Evolutionary conservation across 2,113 vertebrate species (phyloP), one percentile per base, ranked within the genome.

Genomic region (Platanista minor): DNA sequence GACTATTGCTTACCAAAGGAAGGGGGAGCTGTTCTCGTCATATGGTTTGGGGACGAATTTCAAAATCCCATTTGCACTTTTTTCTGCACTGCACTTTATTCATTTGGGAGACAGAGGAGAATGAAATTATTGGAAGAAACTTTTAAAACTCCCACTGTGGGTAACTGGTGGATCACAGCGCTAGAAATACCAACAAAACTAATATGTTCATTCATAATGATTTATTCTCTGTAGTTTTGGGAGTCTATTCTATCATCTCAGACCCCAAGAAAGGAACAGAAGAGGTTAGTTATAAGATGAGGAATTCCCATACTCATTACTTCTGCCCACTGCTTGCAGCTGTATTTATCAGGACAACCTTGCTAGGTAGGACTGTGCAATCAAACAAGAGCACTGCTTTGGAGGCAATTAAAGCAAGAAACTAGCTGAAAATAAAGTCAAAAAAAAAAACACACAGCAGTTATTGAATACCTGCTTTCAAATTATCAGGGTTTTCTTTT

Each of bases 231-330:
- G 59, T 93, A 91, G 90, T 95, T 96, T 95, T 94, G 67, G 86
- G 89, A 89, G 69, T 46, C 74, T 78, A 0, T 94, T 93, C 93
- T 77, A 75, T 86, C 62, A 94, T 95, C 61, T 97, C 67, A 97
- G 94, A 74, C 36, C 75, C 77, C 84, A 95, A 80, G 78, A 96
- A 95, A 87, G 91, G 43, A 89, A 82, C 14, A 81, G 85, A 78
- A 95, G 87, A 91, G 83, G 84, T 66, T 82, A 91, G 77, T 97
- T 96, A 91, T 69, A 97, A 95, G 77, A 82, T 8, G 27, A 90
- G 20, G 71, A 93, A 97, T 97, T 95, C 97, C 95, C 96, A 95
- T 23, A 72, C 96, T 97, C 91, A 96, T 98, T 97, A 97, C 89
- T 86, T 90, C 39, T 92, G 69, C 88, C 62, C 85, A 80, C 3